phyloP scores from a whole-genome alignment of 1,140 invertebrate genomes.

The Microplitis demolitor region DNA sequence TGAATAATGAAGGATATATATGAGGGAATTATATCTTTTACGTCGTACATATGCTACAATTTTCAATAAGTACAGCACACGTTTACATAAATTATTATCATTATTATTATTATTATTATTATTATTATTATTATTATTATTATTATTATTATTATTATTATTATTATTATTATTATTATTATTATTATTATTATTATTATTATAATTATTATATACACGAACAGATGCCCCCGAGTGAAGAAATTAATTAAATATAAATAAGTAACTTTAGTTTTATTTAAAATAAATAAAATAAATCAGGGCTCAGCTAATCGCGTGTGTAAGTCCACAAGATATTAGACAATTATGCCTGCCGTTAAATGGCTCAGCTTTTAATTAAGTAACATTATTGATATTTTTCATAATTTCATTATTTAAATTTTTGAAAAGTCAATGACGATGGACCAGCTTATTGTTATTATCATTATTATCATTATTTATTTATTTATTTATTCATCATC shows the following conservation, averaged over 20 bases:
- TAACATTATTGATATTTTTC: neutral
- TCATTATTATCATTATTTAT: neutral
- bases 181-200: too few species aligned
- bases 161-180: too few species aligned
- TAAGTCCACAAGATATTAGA: constrained; percentile 22
- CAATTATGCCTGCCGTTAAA: constrained; percentile 27
- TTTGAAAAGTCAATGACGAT: neutral
- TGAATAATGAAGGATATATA: neutral
- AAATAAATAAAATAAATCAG: neutral
- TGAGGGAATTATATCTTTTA: constrained; percentile 15
- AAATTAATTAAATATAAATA: too few species aligned
- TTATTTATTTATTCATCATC: constrained; percentile 65
- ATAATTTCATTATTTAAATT: neutral
- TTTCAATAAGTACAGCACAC: constrained; percentile 27
- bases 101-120: constrained; percentile 9
- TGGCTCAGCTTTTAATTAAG: constrained; percentile 29
- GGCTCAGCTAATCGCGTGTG: constrained; percentile 7
- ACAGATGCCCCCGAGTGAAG: neutral
- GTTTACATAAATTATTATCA: neutral
- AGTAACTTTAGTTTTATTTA: neutral
- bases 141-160: too few species aligned
- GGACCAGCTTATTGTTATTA: constrained; percentile 1
- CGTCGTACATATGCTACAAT: constrained; percentile 23
- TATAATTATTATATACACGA: constrained; percentile 17
- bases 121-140: too few species aligned